Evolutionary conservation across 2,113 vertebrate genomes (phyloP).

Genomic region (Rhinolophus ferrumequinum): DNA sequence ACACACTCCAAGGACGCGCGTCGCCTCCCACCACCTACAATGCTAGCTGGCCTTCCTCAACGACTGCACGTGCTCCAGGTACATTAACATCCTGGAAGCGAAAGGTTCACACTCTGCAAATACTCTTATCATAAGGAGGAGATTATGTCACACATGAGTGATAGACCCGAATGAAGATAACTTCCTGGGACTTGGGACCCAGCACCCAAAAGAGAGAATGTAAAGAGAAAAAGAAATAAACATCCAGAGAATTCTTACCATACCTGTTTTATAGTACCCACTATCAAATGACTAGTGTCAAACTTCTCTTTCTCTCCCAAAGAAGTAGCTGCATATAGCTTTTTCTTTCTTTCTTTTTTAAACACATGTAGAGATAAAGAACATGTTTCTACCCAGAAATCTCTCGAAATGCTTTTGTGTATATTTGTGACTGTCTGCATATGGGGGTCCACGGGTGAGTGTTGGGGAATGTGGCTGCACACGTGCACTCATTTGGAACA

Average conservation of each 20-base stretch:
- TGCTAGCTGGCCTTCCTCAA: neutral
- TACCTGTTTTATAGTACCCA: fast-evolving
- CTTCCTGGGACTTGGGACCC: neutral
- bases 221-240: neutral
- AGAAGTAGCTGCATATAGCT: neutral
- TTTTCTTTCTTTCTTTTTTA: neutral
- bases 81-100: neutral
- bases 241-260: neutral
- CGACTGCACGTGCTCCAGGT: neutral
- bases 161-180: neutral
- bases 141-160: neutral
- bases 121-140: neutral
- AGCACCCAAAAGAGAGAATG: neutral
- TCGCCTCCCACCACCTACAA: fast-evolving
- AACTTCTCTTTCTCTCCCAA: neutral
- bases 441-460: neutral
- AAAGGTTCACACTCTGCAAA: neutral
- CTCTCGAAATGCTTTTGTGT: neutral
- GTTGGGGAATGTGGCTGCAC: neutral
- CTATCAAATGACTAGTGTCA: neutral
- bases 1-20: fast-evolving
- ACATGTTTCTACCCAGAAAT: neutral
- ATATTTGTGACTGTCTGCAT: too few species aligned
- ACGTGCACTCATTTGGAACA: neutral
- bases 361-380: neutral